These are phyloP conservation scores for Aulostomus chinensis DNA, from an alignment of 2,797 vertebrate species.

Conservation along the genomic window DNA sequence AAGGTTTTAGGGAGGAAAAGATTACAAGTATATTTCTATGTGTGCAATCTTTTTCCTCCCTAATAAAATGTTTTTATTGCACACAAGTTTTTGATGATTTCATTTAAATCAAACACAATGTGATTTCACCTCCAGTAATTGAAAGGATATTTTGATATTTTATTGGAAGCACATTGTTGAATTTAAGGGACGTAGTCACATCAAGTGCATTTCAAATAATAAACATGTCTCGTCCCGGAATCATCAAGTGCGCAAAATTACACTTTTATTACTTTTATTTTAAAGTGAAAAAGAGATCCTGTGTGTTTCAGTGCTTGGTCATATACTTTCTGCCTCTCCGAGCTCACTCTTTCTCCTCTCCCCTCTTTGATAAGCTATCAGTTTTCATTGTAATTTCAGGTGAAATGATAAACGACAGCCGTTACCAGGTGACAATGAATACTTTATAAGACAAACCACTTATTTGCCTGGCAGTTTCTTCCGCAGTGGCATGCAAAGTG, in stretches of 20 bases:
- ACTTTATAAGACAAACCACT: conserved; percentile 89
- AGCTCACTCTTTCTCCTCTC: conserved; percentile 57
- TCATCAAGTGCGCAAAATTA: conserved; percentile 18
- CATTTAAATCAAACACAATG: conserved; percentile 22
- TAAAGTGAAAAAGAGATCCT: conserved; percentile 44
- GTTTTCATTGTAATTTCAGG: conserved; percentile 90
- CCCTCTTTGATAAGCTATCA: conserved; percentile 85
- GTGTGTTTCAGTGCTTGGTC: conserved; percentile 33
- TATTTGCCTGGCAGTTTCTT: conserved; percentile 90
- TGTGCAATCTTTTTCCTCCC: background rate
- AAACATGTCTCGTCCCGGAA: background rate
- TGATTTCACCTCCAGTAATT: background rate
- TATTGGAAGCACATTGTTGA: background rate
- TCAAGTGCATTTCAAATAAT: background rate
- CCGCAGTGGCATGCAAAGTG: conserved; percentile 83
- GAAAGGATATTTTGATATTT: conserved; percentile 1
- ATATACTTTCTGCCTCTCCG: conserved; percentile 48
- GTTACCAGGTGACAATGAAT: conserved; percentile 91
- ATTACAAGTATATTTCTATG: conserved; percentile 54
- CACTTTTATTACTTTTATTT: conserved; percentile 17
- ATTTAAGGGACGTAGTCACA: background rate
- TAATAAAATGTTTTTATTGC: conserved; percentile 8
- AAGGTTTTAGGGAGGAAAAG: conserved; percentile 45
- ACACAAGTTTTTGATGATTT: conserved; percentile 15
- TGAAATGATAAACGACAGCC: conserved; percentile 87